Evolutionary conservation across 2,888 invertebrate species (phyloP).

Genomic region (Napeogenes inachia): DNA sequence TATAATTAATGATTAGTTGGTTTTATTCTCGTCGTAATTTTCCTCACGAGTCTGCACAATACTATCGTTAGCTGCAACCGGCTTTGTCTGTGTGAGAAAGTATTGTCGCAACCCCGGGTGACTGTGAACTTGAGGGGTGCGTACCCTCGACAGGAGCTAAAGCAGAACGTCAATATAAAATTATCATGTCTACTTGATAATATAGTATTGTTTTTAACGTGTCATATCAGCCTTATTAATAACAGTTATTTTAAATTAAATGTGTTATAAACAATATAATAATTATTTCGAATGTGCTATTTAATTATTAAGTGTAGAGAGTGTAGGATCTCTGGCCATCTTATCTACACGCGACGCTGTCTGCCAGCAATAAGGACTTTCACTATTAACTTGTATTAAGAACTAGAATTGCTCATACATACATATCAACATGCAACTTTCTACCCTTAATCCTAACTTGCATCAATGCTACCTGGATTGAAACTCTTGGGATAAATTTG

Average conservation of each 20-base stretch:
- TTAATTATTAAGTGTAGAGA: slow-evolving; percentile 30
- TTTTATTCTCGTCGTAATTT: slow-evolving; percentile 6
- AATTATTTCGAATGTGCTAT: too few species aligned
- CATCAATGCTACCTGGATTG: background rate
- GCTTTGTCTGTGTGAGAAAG: slow-evolving; percentile 40
- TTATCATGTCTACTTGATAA: slow-evolving; percentile 10
- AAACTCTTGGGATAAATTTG: background rate
- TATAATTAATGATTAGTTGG: slow-evolving; percentile 9
- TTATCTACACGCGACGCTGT: slow-evolving; percentile 38
- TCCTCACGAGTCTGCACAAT: slow-evolving; percentile 28
- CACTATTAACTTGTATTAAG: slow-evolving; percentile 42
- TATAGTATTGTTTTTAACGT: slow-evolving; percentile 2
- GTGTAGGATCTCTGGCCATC: slow-evolving; percentile 31
- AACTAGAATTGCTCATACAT: slow-evolving; percentile 35
- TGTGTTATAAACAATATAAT: too few species aligned
- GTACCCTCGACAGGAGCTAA: slow-evolving; percentile 52
- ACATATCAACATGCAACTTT: slow-evolving; percentile 26
- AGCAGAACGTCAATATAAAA: slow-evolving; percentile 5
- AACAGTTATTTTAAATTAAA: too few species aligned
- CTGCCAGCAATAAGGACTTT: slow-evolving; percentile 46
- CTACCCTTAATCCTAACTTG: slow-evolving; percentile 9
- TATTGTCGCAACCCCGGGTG: slow-evolving; percentile 53
- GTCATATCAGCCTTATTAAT: too few species aligned
- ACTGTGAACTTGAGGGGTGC: slow-evolving; percentile 73
- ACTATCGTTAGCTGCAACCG: slow-evolving; percentile 29